These are phyloP conservation scores for Tridacna gigas DNA, from an alignment of 2,888 invertebrate genomes.

Conservation along the genomic window DNA sequence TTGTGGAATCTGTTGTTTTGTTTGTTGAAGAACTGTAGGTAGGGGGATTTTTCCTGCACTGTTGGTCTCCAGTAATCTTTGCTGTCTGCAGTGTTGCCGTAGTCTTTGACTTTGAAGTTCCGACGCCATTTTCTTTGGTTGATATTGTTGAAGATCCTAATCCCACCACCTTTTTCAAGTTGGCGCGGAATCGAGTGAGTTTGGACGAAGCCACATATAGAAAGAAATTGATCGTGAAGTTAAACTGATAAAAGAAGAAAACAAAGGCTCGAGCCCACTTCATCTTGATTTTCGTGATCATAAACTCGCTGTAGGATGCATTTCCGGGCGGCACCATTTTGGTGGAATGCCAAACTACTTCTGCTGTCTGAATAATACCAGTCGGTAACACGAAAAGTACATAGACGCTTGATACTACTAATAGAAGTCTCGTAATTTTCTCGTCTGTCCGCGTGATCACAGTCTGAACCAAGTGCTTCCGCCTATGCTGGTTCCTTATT, in stretches of 20 bases:
- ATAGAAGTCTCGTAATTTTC: conserved; percentile 63
- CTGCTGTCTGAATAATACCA: conserved; percentile 39
- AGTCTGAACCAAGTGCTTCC: conserved; percentile 45
- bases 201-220: conserved; percentile 66
- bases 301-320: conserved; percentile 54
- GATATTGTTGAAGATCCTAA: conserved; percentile 32
- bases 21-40: no score
- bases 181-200: conserved; percentile 56
- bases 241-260: conserved; percentile 72
- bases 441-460: conserved; percentile 59
- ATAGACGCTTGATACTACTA: conserved; percentile 66
- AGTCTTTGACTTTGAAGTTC: background rate
- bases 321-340: conserved; percentile 36
- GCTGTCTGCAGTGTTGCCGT: no score
- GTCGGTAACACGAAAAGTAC: conserved; percentile 32
- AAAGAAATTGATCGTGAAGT: conserved; percentile 71
- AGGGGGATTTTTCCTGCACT: no score
- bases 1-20: no score
- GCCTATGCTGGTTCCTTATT: conserved; percentile 41
- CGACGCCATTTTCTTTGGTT: background rate
- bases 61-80: no score
- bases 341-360: conserved; percentile 63
- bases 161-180: conserved; percentile 51
- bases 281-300: conserved; percentile 58
- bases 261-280: conserved; percentile 69